Conservation (phyloP, 2,113 vertebrate species). For the Poeciliopsis retropinna region DNA sequence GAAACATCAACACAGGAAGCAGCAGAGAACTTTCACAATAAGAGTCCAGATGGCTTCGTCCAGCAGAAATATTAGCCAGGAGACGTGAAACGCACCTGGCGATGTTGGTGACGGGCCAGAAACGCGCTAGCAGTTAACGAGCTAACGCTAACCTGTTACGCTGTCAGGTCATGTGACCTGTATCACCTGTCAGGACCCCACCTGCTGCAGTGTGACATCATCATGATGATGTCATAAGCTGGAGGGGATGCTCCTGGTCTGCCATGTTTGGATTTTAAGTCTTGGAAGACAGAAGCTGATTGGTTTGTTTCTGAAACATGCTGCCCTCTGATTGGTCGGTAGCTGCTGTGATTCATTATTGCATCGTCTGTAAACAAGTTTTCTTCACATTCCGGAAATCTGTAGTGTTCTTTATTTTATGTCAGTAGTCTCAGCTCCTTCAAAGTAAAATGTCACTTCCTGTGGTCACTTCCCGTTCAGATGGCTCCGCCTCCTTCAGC, state of each 20-base stretch:
- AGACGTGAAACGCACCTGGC: not conserved
- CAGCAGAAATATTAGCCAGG: not conserved
- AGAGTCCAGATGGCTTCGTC: slow-evolving; percentile 33
- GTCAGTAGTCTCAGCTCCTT: not conserved
- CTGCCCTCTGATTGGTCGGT: slow-evolving; percentile 37
- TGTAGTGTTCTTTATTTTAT: slow-evolving; percentile 2
- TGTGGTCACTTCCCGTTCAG: not conserved
- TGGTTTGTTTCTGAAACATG: slow-evolving; percentile 10
- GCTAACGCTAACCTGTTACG: too few relatives aligned
- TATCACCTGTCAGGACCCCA: not conserved
- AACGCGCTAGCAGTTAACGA: too few relatives aligned
- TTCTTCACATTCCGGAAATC: not conserved
- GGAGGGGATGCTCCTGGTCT: not conserved
- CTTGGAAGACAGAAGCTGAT: slow-evolving; percentile 46
- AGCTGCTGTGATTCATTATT: slow-evolving; percentile 37
- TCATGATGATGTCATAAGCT: not conserved
- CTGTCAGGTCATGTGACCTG: too few relatives aligned
- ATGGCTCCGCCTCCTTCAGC: not conserved
- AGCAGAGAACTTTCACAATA: slow-evolving; percentile 20
- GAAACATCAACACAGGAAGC: slow-evolving; percentile 20
- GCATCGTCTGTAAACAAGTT: slow-evolving; percentile 19
- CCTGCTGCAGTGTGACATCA: not conserved
- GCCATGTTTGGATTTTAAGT: not conserved
- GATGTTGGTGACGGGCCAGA: not conserved
- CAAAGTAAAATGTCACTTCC: slow-evolving; percentile 9